Conservation (phyloP, 2,797 vertebrate genomes). For the Lutjanus argentimaculatus region DNA sequence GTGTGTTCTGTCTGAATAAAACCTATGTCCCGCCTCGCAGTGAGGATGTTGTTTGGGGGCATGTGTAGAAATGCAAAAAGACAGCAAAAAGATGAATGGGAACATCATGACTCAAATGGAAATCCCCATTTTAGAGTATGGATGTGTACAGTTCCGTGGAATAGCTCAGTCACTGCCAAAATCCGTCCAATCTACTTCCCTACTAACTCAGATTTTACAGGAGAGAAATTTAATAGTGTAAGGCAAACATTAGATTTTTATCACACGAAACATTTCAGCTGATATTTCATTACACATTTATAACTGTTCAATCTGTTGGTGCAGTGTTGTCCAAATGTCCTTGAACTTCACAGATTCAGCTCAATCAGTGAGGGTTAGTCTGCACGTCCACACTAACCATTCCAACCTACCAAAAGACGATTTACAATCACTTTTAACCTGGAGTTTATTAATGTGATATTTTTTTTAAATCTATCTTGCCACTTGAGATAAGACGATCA, state of each 20-base stretch:
- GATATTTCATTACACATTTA: constrained; percentile 6
- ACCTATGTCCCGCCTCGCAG: constrained; percentile 9
- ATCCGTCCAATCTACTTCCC: constrained; percentile 57
- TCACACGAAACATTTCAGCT: constrained; percentile 22
- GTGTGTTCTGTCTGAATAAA: constrained; percentile 38
- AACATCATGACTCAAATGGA: constrained; percentile 69
- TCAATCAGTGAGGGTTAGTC: constrained; percentile 19
- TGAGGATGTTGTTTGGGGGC: constrained; percentile 34
- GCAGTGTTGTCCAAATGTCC: constrained; percentile 9
- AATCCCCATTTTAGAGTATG: constrained; percentile 61
- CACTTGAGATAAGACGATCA: background rate
- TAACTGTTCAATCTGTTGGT: background rate
- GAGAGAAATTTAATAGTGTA: constrained; percentile 24
- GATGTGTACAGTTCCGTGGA: constrained; percentile 60
- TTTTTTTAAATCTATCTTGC: constrained; percentile 20
- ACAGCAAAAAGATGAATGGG: constrained; percentile 52
- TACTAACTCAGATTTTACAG: constrained; percentile 42
- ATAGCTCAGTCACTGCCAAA: constrained; percentile 70
- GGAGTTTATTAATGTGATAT: constrained; percentile 26
- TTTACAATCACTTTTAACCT: constrained; percentile 4
- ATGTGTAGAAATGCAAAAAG: constrained; percentile 35
- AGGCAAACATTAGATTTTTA: background rate
- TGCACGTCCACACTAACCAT: constrained; percentile 14
- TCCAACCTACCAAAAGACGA: background rate
- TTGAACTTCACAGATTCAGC: constrained; percentile 11